Evolutionary conservation across 2,888 invertebrate species (phyloP).

Genomic region (Drosophila barbarae): DNA sequence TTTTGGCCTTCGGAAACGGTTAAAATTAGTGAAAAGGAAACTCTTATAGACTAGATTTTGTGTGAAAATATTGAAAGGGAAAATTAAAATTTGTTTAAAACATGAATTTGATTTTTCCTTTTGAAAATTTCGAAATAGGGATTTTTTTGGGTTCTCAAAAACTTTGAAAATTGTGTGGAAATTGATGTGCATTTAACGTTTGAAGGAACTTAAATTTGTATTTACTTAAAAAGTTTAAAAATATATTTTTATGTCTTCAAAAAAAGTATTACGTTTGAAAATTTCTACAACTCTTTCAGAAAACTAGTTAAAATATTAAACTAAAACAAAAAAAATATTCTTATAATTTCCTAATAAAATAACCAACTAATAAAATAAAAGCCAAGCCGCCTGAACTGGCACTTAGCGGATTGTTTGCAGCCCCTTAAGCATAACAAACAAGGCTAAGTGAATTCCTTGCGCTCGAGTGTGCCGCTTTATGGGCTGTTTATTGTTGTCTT

Average conservation of each 20-base stretch:
- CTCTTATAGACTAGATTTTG: neutral
- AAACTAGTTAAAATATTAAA: neutral
- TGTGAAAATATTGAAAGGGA: too few relatives aligned
- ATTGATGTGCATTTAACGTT: neutral
- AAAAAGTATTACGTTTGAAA: neutral
- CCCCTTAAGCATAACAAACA: constrained; percentile 79
- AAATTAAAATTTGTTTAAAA: too few relatives aligned
- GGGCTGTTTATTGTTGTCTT: constrained; percentile 73
- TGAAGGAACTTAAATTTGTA: neutral
- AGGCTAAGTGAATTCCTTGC: constrained; percentile 77
- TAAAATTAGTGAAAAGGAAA: constrained; percentile 2
- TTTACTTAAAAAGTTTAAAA: neutral
- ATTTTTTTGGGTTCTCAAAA: too few relatives aligned
- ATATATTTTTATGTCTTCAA: neutral
- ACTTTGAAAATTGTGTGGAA: neutral
- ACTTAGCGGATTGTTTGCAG: constrained; percentile 79
- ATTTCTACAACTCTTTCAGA: neutral
- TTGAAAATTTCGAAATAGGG: neutral
- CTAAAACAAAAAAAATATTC: neutral
- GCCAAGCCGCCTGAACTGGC: constrained; percentile 33
- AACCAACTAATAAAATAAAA: neutral
- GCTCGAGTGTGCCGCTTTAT: constrained; percentile 75
- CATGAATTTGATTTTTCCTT: too few relatives aligned
- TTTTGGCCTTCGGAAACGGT: neutral
- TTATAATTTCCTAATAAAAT: neutral